A percentile compares a stretch with the other conserved stretches of the same genome.
Evolutionary conservation across 2,888 invertebrate genomes (phyloP).

Genomic region (Iselma pallidipennis): DNA sequence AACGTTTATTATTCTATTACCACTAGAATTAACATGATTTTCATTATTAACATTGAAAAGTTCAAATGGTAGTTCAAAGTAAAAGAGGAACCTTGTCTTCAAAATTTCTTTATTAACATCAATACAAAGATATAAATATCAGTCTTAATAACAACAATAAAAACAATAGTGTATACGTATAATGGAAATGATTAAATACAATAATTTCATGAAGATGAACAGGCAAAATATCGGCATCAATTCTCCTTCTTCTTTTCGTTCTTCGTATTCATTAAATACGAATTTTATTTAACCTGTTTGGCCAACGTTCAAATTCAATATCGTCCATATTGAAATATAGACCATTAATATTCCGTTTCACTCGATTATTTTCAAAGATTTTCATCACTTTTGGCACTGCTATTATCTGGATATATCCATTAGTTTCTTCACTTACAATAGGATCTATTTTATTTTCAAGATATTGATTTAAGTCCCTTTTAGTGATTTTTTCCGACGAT

Average conservation of each 20-base stretch:
- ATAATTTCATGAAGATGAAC: background rate
- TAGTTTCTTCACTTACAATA: background rate
- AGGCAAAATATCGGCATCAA: background rate
- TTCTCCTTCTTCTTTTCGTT: background rate
- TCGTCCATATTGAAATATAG: constrained; percentile 1
- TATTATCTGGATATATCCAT: background rate
- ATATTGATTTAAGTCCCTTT: background rate
- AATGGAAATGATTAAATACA: background rate
- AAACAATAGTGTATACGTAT: constrained; percentile 1
- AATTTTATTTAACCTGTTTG: background rate
- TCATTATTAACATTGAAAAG: too few relatives aligned
- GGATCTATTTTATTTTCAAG: background rate
- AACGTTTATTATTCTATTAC: too few relatives aligned
- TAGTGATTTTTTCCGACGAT: background rate
- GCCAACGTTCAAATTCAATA: background rate
- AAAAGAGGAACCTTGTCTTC: too few relatives aligned
- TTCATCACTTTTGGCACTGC: background rate
- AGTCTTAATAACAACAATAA: constrained; percentile 2
- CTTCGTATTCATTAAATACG: background rate
- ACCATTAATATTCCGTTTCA: background rate
- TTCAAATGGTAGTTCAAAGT: too few relatives aligned
- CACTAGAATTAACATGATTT: too few relatives aligned
- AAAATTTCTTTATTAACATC: background rate
- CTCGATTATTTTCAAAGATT: background rate
- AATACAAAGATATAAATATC: background rate